phyloP scores from a whole-genome alignment of 2,797 vertebrate species.

The Netta rufina region DNA sequence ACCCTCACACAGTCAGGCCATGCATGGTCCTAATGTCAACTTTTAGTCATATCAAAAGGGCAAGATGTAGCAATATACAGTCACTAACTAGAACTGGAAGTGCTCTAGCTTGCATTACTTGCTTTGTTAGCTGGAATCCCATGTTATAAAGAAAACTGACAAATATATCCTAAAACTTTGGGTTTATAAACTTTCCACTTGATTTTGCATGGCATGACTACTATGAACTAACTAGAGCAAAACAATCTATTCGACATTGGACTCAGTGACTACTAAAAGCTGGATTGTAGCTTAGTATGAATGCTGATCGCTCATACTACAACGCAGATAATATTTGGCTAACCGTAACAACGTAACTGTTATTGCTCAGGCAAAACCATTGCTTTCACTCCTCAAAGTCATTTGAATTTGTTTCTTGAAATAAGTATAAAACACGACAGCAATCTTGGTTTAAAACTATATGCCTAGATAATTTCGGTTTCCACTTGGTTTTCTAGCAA shows the following conservation, averaged over 20 bases:
- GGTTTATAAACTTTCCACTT: background rate
- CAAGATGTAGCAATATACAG: background rate
- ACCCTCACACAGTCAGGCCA: background rate
- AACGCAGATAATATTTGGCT: slow-evolving; percentile 59
- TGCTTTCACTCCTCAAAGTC: slow-evolving; percentile 69
- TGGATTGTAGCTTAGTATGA: slow-evolving; percentile 61
- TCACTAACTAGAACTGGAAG: background rate
- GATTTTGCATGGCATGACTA: background rate
- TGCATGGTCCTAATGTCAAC: background rate
- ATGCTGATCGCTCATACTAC: slow-evolving; percentile 64
- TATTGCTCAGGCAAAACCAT: slow-evolving; percentile 69
- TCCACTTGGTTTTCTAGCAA: slow-evolving; percentile 65
- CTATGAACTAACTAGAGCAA: slow-evolving; percentile 15
- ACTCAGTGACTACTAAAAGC: slow-evolving; percentile 67
- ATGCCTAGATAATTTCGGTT: slow-evolving; percentile 69
- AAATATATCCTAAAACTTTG: background rate
- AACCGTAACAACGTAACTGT: slow-evolving; percentile 71
- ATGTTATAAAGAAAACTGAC: background rate
- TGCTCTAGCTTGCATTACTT: background rate
- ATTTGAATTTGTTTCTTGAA: slow-evolving; percentile 74
- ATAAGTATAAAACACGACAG: slow-evolving; percentile 60
- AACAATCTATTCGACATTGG: slow-evolving; percentile 62
- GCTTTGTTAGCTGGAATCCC: background rate
- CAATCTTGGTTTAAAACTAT: slow-evolving; percentile 71
- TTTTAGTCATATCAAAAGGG: background rate